Conservation (phyloP, 35 echinoderm and acorn worm species). For the Anneissia japonica region DNA sequence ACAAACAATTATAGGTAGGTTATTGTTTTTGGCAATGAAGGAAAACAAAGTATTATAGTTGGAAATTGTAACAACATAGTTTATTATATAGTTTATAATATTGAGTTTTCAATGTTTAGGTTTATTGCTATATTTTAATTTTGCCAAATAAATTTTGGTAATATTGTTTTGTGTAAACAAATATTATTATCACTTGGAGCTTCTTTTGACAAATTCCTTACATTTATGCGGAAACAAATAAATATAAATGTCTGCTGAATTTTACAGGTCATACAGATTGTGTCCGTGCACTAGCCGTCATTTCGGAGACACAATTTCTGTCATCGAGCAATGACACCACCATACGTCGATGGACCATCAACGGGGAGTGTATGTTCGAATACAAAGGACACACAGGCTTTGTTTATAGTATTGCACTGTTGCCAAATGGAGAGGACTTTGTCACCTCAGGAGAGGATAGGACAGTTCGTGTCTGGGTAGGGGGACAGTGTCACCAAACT, state of each 20-base stretch:
- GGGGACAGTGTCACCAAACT: slow-evolving; percentile 67
- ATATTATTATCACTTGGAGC: too few relatives aligned
- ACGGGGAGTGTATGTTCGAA: slow-evolving; percentile 70
- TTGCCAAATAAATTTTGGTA: too few relatives aligned
- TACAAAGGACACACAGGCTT: slow-evolving; percentile 78
- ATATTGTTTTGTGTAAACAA: too few relatives aligned
- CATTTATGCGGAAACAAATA: too few relatives aligned
- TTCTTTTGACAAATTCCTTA: too few relatives aligned
- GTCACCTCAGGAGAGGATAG: slow-evolving; percentile 80
- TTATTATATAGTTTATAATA: too few relatives aligned
- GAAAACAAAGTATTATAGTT: too few relatives aligned
- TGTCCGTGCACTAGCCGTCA: slow-evolving; percentile 62
- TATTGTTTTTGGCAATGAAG: too few relatives aligned
- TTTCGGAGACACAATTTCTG: slow-evolving; percentile 77
- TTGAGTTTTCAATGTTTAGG: too few relatives aligned
- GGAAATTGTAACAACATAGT: too few relatives aligned
- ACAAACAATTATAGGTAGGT: slow-evolving; percentile 74
- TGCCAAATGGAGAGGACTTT: slow-evolving; percentile 70
- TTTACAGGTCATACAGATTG: slow-evolving; percentile 84
- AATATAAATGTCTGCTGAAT: neutral
- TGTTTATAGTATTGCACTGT: slow-evolving; percentile 68
- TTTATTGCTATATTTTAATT: too few relatives aligned
- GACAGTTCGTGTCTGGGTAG: slow-evolving; percentile 69
- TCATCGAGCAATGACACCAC: slow-evolving; percentile 83
- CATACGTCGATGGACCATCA: slow-evolving; percentile 79